Base-by-base conservation (phyloP, 2,797 vertebrate genomes). In the Rhodeus uyekii region DNA sequence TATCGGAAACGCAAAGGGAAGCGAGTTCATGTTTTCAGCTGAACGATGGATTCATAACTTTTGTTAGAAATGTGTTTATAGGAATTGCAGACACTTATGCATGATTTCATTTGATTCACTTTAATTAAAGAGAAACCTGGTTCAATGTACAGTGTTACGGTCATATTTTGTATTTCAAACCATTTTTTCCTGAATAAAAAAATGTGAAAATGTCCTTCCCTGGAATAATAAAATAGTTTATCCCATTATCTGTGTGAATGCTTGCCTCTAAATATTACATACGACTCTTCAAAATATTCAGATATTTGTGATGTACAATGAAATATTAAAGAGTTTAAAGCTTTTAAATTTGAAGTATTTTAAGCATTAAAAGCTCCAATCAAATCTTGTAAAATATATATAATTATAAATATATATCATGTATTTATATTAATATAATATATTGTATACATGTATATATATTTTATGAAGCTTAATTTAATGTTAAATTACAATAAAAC, bases 131-230 rank as follows among this genome's bases (percentile, higher is more conserved):
- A n/a, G n/a, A n/a, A n/a, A n/a, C n/a, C 7, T 44, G 48, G 58
- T 36, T 75, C 22, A 27, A 0, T 76, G 80, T 82, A 76, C 72
- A 67, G 72, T 44, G 75, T 67, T 80, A 85, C 73, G 81, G 19
- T 36, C 36, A 48, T 81, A 74, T 82, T 69, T 82, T 32, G 61
- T 85, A 85, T 81, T 78, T 9, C 22, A 71, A 78, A 77, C 27
- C 0, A 13, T 3, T 82, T 81, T 85, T 22, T 86, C 64, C 80
- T 5, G 19, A 67, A 82, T 84, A 63, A 42, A 13, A 34, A 63
- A 48, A n/a, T 67, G 78, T 78, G 53, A 81, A 36, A 27, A 76
- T 82, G 38, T 55, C 1, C 63, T 76, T 24, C 34, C 63, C 63
- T 76, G 22, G 13, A 82, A 76, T 67, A 82, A 82, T 76, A 82